These are phyloP conservation scores for Hypolimnas misippus DNA, from an alignment of 2,888 invertebrate species.

Conservation along the genomic window DNA sequence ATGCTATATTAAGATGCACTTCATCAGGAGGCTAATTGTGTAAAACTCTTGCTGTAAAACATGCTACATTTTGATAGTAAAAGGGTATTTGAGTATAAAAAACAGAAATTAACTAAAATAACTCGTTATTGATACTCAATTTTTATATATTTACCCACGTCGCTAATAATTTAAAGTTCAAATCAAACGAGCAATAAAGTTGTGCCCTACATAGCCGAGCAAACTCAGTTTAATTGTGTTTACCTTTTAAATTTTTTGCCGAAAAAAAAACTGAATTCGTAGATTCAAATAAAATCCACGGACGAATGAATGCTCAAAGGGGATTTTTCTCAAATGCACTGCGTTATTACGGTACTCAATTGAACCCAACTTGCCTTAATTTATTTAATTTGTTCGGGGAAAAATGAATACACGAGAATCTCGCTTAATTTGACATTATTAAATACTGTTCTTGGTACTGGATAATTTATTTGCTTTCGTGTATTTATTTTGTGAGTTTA, in stretches of 20 bases:
- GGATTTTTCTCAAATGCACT: conserved; percentile 8
- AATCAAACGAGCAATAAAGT: not conserved
- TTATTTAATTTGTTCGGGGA: conserved; percentile 3
- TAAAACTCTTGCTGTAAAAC: no score
- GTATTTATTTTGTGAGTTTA: not conserved
- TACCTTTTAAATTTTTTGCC: not conserved
- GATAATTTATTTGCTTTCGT: not conserved
- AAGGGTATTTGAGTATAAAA: no score
- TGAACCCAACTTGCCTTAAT: conserved; percentile 1
- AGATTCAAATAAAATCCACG: conserved; percentile 19
- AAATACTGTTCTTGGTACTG: not conserved
- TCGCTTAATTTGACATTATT: not conserved
- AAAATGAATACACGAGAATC: not conserved
- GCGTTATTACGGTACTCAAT: conserved; percentile 3
- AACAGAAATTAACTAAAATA: no score
- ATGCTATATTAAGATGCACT: no score
- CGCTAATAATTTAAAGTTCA: no score
- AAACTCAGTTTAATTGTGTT: conserved; percentile 6
- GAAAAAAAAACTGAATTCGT: conserved; percentile 5
- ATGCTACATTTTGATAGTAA: no score
- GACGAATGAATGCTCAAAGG: conserved; percentile 11
- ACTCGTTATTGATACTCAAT: no score
- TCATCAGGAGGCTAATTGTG: no score
- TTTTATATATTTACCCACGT: no score
- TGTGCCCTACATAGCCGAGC: not conserved